phyloP scores from a whole-genome alignment of 2,113 vertebrate species.

The Alouatta palliata region DNA sequence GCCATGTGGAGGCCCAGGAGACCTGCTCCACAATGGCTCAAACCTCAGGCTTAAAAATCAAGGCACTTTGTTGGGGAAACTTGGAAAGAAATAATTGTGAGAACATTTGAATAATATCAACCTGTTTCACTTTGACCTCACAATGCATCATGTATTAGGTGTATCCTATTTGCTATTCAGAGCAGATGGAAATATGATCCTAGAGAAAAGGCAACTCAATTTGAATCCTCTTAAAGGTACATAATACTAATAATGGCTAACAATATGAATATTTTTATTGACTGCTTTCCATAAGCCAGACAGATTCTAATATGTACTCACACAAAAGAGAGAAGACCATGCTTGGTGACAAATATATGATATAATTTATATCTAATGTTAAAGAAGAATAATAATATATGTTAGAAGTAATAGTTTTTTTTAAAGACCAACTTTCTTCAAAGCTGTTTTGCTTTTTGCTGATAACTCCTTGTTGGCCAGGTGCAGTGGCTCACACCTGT shows the following conservation, averaged over 20 bases:
- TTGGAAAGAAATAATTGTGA: neutral
- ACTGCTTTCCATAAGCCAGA: neutral
- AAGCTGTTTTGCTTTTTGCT: too few relatives aligned
- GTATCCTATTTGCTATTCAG: neutral
- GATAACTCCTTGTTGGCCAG: too few relatives aligned
- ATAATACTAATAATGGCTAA: neutral
- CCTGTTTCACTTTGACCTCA: neutral
- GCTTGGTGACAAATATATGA: neutral
- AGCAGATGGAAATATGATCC: neutral
- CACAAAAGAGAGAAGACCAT: neutral
- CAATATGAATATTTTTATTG: slow-evolving; percentile 1
- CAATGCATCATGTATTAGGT: neutral
- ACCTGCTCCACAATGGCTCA: neutral
- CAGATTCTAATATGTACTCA: neutral
- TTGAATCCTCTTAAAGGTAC: neutral
- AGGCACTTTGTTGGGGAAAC: neutral
- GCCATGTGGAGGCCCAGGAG: neutral
- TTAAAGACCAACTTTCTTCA: too few relatives aligned
- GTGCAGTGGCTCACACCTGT: too few relatives aligned
- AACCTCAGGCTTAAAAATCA: neutral
- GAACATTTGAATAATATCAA: neutral
- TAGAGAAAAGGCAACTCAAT: neutral
- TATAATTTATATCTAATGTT: neutral
- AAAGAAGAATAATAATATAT: too few relatives aligned
- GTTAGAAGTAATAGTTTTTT: too few relatives aligned